These are phyloP conservation scores for Tympanoctomys barrerae DNA, from an alignment of 2,797 vertebrate genomes.

Conservation along the genomic window DNA sequence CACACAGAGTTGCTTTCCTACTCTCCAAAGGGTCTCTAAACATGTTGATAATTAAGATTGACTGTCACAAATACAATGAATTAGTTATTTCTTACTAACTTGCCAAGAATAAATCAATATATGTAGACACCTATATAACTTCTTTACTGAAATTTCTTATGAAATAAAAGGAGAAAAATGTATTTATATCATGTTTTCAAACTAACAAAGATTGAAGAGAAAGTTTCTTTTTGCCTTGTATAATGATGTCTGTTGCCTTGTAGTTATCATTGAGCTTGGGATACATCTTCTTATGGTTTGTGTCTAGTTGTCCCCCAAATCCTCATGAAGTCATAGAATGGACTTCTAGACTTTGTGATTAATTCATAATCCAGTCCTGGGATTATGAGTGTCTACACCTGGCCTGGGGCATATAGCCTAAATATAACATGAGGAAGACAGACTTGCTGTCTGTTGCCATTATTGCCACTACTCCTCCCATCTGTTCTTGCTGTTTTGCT, in stretches of 20 bases:
- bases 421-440: no score
- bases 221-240: not conserved
- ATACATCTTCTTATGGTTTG: not conserved
- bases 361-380: no score
- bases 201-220: not conserved
- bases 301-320: no score
- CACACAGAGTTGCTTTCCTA: not conserved
- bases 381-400: no score
- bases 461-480: no score
- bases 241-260: not conserved
- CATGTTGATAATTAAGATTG: not conserved
- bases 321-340: no score
- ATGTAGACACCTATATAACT: not conserved
- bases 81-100: slow-evolving; percentile 9
- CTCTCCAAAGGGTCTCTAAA: not conserved
- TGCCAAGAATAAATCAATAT: not conserved
- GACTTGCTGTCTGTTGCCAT: no score
- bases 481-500: no score
- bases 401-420: no score
- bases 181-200: not conserved
- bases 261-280: not conserved
- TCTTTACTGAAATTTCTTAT: not conserved
- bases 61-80: not conserved
- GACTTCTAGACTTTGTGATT: no score
- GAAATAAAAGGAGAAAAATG: not conserved